A percentile compares a stretch with the other conserved stretches of the same genome.
Conservation (phyloP, 2,797 vertebrate species). For the Lophotriccus pileatus region DNA sequence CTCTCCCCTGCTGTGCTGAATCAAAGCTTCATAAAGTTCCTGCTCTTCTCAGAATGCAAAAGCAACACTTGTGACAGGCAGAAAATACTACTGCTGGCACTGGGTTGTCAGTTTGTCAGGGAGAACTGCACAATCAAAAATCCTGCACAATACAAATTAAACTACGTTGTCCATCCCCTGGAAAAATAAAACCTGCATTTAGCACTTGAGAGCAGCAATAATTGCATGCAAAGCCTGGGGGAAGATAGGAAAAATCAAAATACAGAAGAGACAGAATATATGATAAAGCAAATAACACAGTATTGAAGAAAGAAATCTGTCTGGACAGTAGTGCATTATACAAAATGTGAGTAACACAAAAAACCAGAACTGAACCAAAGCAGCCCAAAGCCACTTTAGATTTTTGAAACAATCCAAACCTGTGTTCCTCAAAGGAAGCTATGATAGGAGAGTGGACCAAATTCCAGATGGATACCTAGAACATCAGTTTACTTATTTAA, state of each 20-base stretch:
- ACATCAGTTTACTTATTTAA: not conserved
- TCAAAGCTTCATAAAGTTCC: slow-evolving; percentile 51
- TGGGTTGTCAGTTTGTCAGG: not conserved
- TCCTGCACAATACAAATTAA: not conserved
- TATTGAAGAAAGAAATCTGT: not conserved
- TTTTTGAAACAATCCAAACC: not conserved
- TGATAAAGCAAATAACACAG: not conserved
- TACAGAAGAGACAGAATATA: not conserved
- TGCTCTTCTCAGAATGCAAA: slow-evolving; percentile 34
- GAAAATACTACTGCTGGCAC: slow-evolving; percentile 18
- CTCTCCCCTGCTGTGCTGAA: slow-evolving; percentile 48
- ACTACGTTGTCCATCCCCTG: not conserved
- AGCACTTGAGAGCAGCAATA: slow-evolving; percentile 3
- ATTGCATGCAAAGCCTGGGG: not conserved
- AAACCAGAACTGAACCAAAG: not conserved
- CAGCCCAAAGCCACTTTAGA: not conserved
- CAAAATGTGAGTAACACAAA: not conserved
- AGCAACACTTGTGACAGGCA: slow-evolving; percentile 37
- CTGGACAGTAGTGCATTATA: not conserved
- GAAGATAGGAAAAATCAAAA: not conserved
- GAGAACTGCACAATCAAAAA: not conserved
- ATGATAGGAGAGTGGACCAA: not conserved
- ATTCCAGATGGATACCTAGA: not conserved
- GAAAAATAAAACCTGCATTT: not conserved
- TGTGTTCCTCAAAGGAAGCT: not conserved